phyloP scores from a whole-genome alignment of 2,888 invertebrate genomes.

The Archaeoteleia sp. region DNA sequence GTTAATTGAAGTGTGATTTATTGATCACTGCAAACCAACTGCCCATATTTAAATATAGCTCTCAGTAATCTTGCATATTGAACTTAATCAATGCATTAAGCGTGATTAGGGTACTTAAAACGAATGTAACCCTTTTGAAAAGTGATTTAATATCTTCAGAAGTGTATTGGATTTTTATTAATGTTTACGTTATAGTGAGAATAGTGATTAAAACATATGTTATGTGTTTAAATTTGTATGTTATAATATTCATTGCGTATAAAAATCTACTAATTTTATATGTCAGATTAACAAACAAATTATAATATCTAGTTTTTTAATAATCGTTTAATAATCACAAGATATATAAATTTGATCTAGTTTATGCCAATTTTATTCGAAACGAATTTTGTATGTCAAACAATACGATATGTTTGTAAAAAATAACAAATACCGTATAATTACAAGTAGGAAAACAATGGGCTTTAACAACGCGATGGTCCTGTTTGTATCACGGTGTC shows the following conservation, averaged over 20 bases:
- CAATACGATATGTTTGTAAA: neutral
- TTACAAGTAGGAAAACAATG: conserved; percentile 27
- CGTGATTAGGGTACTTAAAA: conserved; percentile 24
- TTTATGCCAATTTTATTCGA: neutral
- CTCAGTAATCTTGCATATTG: conserved; percentile 19
- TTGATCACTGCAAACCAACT: conserved; percentile 23
- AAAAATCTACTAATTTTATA: too few species aligned
- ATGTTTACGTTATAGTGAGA: neutral
- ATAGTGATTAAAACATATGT: too few species aligned
- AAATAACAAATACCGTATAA: conserved; percentile 6
- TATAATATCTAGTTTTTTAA: too few species aligned
- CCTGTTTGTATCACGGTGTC: conserved; percentile 45
- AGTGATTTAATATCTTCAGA: conserved; percentile 11
- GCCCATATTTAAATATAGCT: conserved; percentile 39
- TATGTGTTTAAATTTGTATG: neutral
- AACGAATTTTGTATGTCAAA: neutral
- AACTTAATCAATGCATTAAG: conserved; percentile 24
- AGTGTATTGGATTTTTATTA: conserved; percentile 6
- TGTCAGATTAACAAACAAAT: too few species aligned
- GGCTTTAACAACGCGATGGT: conserved; percentile 22
- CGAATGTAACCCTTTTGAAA: conserved; percentile 22
- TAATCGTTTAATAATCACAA: too few species aligned
- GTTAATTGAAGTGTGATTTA: conserved; percentile 23
- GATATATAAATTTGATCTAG: too few species aligned
- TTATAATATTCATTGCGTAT: neutral